Base-by-base conservation (phyloP, 2,113 vertebrate species). In the Macaca fascicularis region DNA sequence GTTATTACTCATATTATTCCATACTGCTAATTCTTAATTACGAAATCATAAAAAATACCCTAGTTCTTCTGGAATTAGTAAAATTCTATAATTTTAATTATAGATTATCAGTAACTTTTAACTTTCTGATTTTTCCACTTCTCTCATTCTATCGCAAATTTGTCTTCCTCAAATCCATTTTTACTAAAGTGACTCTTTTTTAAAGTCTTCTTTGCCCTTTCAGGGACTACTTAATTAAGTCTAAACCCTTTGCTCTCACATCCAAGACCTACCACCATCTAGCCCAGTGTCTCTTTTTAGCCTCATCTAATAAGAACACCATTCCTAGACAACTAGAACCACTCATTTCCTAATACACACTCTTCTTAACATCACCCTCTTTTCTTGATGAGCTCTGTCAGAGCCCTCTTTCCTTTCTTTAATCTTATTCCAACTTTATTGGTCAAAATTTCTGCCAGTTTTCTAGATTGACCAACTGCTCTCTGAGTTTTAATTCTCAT, bases 41-140 rank as follows among this genome's bases (percentile, higher is more conserved):
- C 3, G 90, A 97, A 83, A 59, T 70, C 69, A 67, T 81, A 52
- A 87, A 95, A 89, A 81, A 72, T n/a, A 50, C 19, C n/a, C 84
- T 67, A 8, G 14, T 94, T 55, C 8, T 79, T 91, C 69, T 81
- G 23, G 30, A 97, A 69, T 43, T 8, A 97, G 89, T 50, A 83
- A n/a, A 69, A 45, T 96, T 81, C 52, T 76, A 16, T 59, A 16
- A 82, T 80, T 94, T 67, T 76, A 89, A 88, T 45, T 10, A 17
- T 25, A 94, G 61, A 6, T 88, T 12, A 75, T 84, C 82, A 89
- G 12, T 55, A 43, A 43, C 19, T 95, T 30, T 50, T 45, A 84
- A 50, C 23, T 38, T 95, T 90, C 6, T 4, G n/a, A 61, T 75
- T 79, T 93, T 64, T 9, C 40, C 30, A 50, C 35, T 91, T 22